These are phyloP conservation scores for Saimiri boliviensis DNA, from an alignment of 2,113 vertebrate genomes.

Conservation along the genomic window DNA sequence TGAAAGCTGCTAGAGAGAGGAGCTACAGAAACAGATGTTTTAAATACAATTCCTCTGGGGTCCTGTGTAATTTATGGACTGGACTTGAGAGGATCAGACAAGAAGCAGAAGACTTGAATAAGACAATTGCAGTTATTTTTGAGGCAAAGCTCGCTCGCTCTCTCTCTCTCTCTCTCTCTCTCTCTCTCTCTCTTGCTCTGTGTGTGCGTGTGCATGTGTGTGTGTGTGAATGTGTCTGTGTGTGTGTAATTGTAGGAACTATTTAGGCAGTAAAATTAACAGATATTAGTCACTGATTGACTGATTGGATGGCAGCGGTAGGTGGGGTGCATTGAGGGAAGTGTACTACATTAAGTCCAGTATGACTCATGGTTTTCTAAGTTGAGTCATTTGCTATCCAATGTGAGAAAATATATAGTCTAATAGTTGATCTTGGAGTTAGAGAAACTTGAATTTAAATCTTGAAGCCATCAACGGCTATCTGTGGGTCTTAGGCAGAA, in stretches of 20 bases:
- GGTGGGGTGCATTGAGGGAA: neutral
- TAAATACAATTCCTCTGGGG: neutral
- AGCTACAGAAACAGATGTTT: constrained; percentile 18
- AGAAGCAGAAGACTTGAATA: neutral
- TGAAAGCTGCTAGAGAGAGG: neutral
- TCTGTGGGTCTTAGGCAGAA: neutral
- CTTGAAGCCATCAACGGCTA: neutral
- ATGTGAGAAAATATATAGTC: neutral
- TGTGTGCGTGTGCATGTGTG: neutral
- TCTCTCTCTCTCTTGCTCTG: no score
- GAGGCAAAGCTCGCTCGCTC: neutral
- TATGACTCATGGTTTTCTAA: neutral
- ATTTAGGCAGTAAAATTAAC: neutral
- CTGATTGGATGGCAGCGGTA: neutral
- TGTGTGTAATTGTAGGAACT: neutral
- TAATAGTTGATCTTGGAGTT: neutral
- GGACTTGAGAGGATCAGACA: neutral
- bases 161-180: no score
- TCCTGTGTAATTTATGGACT: neutral
- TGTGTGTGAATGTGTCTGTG: neutral
- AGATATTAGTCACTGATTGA: neutral
- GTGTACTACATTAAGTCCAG: neutral
- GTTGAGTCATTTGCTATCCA: constrained; percentile 20
- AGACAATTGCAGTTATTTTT: neutral
- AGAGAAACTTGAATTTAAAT: constrained; percentile 22